Evolutionary conservation across 2,888 invertebrate species (phyloP).

Genomic region (Cynaeus angustus): DNA sequence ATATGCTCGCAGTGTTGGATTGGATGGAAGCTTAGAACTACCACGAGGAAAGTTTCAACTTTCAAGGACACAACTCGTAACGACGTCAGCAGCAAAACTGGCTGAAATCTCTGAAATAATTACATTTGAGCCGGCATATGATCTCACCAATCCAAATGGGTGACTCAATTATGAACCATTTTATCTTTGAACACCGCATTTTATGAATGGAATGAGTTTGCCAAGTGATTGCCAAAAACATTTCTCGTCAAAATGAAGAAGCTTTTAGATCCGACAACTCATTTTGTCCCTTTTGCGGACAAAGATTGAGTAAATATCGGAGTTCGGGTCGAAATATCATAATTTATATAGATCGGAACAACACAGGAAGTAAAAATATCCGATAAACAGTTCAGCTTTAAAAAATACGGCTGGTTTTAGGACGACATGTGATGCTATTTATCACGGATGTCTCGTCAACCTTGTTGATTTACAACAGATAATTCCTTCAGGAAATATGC

Average conservation of each 20-base stretch:
- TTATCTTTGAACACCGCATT: constrained; percentile 23
- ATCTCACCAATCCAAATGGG: constrained; percentile 8
- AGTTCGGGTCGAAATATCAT: background rate
- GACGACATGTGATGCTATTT: constrained; percentile 23
- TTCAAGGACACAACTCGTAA: constrained; percentile 9
- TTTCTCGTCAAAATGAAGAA: constrained; percentile 25
- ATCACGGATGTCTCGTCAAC: constrained; percentile 11
- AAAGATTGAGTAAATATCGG: constrained; percentile 25
- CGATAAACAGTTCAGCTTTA: constrained; percentile 32
- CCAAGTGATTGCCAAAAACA: constrained; percentile 31
- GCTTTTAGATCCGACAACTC: constrained; percentile 6
- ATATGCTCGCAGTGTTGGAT: background rate
- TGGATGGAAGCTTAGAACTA: background rate
- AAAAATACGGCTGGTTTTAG: constrained; percentile 18
- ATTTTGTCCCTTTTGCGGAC: constrained; percentile 16
- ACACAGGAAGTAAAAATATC: constrained; percentile 27
- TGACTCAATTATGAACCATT: constrained; percentile 25
- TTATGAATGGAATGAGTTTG: constrained; percentile 8
- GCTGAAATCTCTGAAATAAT: constrained; percentile 11
- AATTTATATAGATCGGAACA: constrained; percentile 25
- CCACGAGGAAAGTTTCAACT: background rate
- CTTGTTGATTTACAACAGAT: constrained; percentile 8
- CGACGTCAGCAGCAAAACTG: too few relatives aligned
- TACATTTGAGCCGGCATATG: constrained; percentile 20
- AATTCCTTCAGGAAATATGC: constrained; percentile 6